phyloP scores from a whole-genome alignment of 2,797 vertebrate species.

The Varecia variegata region DNA sequence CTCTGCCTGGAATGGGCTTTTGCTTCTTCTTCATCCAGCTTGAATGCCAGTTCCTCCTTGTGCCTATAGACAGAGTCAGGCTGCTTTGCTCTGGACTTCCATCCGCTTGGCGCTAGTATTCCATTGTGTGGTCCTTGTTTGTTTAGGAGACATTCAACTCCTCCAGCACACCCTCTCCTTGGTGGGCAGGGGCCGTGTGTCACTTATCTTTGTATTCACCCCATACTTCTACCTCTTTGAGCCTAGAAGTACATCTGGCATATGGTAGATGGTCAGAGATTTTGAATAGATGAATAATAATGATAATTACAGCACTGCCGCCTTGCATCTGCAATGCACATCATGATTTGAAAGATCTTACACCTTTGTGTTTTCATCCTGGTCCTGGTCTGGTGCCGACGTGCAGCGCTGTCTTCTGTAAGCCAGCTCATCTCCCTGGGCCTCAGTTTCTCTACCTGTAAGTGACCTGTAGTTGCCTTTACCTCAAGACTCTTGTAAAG shows the following conservation, averaged over 20 bases:
- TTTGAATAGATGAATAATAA: not conserved
- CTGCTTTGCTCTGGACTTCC: not conserved
- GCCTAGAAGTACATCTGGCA: not conserved
- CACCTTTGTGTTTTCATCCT: not conserved
- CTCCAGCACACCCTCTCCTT: not conserved
- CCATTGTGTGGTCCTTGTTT: not conserved
- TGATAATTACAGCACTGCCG: fast-evolving
- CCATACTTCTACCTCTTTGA: not conserved
- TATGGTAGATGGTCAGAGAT: not conserved
- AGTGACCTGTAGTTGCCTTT: not conserved
- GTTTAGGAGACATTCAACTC: not conserved
- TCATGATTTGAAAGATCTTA: not conserved
- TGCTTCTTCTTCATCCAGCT: not conserved
- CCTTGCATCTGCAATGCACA: not conserved
- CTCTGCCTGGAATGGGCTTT: not conserved
- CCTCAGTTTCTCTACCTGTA: not conserved
- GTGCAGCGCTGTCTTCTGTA: not conserved
- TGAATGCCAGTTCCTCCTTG: not conserved
- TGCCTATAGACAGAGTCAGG: not conserved
- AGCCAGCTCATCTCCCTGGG: not conserved
- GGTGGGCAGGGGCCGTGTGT: not conserved
- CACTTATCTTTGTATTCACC: not conserved
- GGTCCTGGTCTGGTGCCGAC: not conserved
- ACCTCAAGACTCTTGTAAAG: not conserved
- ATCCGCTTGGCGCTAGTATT: not conserved